Conservation (phyloP, 1,140 invertebrate genomes). For the Drosophila melanica region DNA sequence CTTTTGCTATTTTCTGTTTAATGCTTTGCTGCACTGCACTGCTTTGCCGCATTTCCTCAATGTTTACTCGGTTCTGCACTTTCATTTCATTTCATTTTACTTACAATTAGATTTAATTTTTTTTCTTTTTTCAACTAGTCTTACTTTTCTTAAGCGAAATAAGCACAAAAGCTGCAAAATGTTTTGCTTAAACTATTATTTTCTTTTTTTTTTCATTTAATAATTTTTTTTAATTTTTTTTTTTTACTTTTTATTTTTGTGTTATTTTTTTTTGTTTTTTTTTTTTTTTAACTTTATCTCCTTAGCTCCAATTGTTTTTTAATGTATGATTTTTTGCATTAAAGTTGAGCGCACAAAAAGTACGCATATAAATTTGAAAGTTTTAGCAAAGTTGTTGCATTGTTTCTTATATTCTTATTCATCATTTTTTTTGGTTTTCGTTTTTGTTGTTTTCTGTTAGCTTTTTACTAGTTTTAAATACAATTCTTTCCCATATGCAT, state of each 20-base stretch:
- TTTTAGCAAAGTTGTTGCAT: conserved; percentile 67
- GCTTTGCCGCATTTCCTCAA: conserved; percentile 25
- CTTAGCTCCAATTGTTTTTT: conserved; percentile 63
- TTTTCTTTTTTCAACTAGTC: conserved; percentile 78
- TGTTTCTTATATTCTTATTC: conserved; percentile 42
- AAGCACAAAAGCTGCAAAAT: conserved; percentile 83
- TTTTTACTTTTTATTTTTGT: conserved; percentile 25
- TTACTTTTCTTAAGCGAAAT: conserved; percentile 79
- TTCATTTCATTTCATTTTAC: conserved; percentile 55
- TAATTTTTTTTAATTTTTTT: conserved; percentile 29
- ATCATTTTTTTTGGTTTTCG: conserved; percentile 22
- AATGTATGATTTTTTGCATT: conserved; percentile 75
- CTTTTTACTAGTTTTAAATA: conserved; percentile 69
- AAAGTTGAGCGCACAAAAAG: conserved; percentile 71
- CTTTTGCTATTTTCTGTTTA: conserved; percentile 71
- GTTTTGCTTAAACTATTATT: conserved; percentile 78
- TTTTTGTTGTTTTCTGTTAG: conserved; percentile 43
- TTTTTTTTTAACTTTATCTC: conserved; percentile 49
- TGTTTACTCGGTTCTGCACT: conserved; percentile 34
- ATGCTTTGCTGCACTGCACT: conserved; percentile 35
- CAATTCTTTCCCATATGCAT: conserved; percentile 62
- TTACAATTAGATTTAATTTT: conserved; percentile 68
- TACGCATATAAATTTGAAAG: conserved; percentile 76
- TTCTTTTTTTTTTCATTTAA: conserved; percentile 35
- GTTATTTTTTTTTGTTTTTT: conserved; percentile 23